Conservation (phyloP, 1,140 invertebrate species). For the Psilanteris sp. region DNA sequence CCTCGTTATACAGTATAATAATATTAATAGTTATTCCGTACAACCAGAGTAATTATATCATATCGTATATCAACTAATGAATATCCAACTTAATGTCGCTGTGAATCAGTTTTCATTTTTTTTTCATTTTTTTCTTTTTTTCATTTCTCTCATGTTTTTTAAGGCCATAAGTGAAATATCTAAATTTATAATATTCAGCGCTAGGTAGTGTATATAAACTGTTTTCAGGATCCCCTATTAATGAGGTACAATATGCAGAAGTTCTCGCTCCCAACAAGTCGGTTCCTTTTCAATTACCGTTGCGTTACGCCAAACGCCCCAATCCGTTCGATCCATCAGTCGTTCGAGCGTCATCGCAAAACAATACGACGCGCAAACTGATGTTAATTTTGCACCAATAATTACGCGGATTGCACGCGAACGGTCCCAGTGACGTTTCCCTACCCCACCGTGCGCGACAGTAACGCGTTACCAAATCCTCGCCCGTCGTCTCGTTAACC, state of each 20-base stretch:
- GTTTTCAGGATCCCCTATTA: conserved; percentile 68
- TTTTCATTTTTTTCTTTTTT: conserved; percentile 51
- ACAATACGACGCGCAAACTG: conserved; percentile 3
- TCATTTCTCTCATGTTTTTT: conserved; percentile 66
- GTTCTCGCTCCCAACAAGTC: conserved; percentile 57
- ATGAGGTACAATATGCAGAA: conserved; percentile 72
- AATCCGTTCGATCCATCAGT: neutral
- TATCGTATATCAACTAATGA: conserved; percentile 67
- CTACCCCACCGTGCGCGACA: neutral
- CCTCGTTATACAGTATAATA: conserved; percentile 65
- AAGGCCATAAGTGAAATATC: conserved; percentile 76
- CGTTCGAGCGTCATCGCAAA: neutral
- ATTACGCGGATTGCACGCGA: neutral
- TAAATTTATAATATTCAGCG: conserved; percentile 72
- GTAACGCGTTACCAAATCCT: conserved; percentile 4
- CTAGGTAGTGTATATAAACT: conserved; percentile 70
- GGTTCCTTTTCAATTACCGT: conserved; percentile 30
- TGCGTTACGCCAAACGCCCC: conserved; percentile 5
- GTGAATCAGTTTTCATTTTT: conserved; percentile 63
- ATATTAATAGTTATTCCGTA: conserved; percentile 66
- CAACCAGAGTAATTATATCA: conserved; percentile 66
- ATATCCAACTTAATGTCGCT: conserved; percentile 68
- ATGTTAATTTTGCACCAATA: neutral
- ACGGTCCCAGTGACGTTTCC: neutral
- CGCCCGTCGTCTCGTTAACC: conserved; percentile 57